Percentiles rank a stretch among this genome's conserved stretches.
Evolutionary conservation across 2,888 invertebrate species (phyloP).

Genomic region (Oxystoma pomonae): DNA sequence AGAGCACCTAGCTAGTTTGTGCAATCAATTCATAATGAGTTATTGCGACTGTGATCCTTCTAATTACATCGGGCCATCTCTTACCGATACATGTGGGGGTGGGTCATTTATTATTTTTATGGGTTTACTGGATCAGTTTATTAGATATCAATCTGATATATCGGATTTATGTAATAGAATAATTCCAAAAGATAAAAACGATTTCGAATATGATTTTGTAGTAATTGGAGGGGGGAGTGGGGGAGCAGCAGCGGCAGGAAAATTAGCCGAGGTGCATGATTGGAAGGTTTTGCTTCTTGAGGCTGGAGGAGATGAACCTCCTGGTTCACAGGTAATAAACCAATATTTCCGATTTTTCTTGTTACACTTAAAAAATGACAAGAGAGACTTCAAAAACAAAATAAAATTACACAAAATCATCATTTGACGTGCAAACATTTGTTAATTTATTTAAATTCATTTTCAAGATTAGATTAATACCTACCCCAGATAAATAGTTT

Average conservation of each 20-base stretch:
- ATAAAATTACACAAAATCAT: too few relatives aligned
- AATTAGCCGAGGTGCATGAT: constrained; percentile 59
- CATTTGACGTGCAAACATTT: too few relatives aligned
- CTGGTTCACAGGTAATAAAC: constrained; percentile 50
- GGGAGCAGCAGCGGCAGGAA: constrained; percentile 60
- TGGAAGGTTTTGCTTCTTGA: constrained; percentile 70
- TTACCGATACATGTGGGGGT: constrained; percentile 54
- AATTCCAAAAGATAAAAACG: constrained; percentile 45
- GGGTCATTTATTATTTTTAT: constrained; percentile 62
- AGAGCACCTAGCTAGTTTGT: too few relatives aligned
- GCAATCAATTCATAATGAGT: too few relatives aligned
- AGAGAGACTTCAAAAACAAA: too few relatives aligned
- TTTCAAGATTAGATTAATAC: too few relatives aligned
- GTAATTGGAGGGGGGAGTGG: constrained; percentile 65
- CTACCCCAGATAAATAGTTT: too few relatives aligned
- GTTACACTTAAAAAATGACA: too few relatives aligned
- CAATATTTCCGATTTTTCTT: neutral
- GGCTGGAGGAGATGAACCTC: constrained; percentile 69
- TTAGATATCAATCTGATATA: constrained; percentile 55
- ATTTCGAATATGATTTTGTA: constrained; percentile 60
- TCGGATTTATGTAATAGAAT: constrained; percentile 60
- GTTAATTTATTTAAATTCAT: too few relatives aligned
- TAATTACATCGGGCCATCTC: too few relatives aligned
- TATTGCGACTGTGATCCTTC: too few relatives aligned
- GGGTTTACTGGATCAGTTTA: constrained; percentile 59